These are phyloP conservation scores for Nanger granti DNA, from an alignment of 2,113 vertebrate species.

Conservation along the genomic window DNA sequence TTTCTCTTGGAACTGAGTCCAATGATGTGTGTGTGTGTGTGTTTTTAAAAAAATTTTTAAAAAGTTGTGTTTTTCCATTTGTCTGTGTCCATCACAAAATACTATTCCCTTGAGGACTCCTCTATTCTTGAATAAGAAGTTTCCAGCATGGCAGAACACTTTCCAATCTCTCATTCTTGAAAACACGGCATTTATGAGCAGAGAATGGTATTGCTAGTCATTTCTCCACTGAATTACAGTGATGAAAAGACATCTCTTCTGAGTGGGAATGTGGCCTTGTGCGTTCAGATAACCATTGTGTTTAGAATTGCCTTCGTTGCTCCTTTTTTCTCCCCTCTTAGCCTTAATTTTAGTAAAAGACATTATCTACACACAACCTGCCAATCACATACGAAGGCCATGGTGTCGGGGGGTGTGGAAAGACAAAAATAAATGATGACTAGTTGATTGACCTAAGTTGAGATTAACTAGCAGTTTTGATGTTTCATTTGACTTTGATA, in stretches of 20 bases:
- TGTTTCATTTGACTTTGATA: background rate
- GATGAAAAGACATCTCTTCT: slow-evolving; percentile 48
- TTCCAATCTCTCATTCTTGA: slow-evolving; percentile 30
- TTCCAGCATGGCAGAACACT: slow-evolving; percentile 9
- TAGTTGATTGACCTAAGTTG: background rate
- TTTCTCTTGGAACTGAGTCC: slow-evolving; percentile 24
- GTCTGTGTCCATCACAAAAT: background rate
- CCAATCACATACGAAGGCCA: background rate
- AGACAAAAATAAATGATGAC: slow-evolving; percentile 2
- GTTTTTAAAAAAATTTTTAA: background rate
- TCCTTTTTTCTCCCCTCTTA: background rate
- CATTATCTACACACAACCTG: background rate
- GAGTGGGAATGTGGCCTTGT: background rate
- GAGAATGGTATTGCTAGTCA: background rate
- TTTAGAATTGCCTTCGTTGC: background rate
- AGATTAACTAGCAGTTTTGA: background rate
- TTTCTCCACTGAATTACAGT: slow-evolving; percentile 19
- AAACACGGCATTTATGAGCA: slow-evolving; percentile 18
- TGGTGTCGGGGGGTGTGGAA: background rate
- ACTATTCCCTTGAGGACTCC: background rate
- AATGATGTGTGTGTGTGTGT: background rate
- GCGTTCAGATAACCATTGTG: background rate
- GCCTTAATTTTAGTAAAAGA: slow-evolving; percentile 3
- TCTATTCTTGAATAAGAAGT: slow-evolving; percentile 48
- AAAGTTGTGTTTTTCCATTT: background rate